Evolutionary conservation across 2,113 vertebrate genomes (phyloP), one percentile per base, ranked within the genome.

Genomic region (Cisticola juncidis): DNA sequence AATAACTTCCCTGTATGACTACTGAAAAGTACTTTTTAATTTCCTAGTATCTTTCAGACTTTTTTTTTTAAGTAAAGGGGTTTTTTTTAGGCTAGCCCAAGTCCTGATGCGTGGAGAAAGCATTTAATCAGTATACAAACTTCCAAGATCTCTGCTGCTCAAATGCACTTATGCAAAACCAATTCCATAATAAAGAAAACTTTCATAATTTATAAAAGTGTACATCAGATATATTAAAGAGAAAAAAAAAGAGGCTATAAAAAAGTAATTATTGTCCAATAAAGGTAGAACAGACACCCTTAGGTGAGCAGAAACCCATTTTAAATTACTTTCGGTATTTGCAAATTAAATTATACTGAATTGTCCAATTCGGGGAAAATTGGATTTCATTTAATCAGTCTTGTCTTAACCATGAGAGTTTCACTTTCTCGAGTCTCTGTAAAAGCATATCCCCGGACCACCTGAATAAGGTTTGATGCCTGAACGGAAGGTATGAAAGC

Each of bases 281-380:
- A 70, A 68, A 81, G 74, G 71, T 45, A 90, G 64, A 88, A 73
- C 14, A 70, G 42, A 88, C 86, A 90, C 38, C 35, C 56, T 56
- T 48, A 83, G 66, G 74, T 94, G 74, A 93, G 69, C 17, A 86
- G 60, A 65, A 94, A 88, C 22, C 14, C 53, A 68, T 86, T 91
- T 91, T 78, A 77, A 94, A 91, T 71, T 68, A 92, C 69, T 84
- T 92, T 83, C 60, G 77, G 33, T 68, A 83, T 88, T 90, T 68
- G 47, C 42, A 94, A 94, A 96, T 93, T 90, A 83, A 96, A 86
- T 96, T 92, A 93, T 51, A 86, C 71, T 68, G 48, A 93, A 88
- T 71, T 74, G 90, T 93, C 71, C 47, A 78, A 60, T 83, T 83
- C 7, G 10, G 44, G 44, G 56, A 68, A 93, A 92, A 92, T 13